Conservation (phyloP, 2,888 invertebrate species). For the Abrostola triplasia region DNA sequence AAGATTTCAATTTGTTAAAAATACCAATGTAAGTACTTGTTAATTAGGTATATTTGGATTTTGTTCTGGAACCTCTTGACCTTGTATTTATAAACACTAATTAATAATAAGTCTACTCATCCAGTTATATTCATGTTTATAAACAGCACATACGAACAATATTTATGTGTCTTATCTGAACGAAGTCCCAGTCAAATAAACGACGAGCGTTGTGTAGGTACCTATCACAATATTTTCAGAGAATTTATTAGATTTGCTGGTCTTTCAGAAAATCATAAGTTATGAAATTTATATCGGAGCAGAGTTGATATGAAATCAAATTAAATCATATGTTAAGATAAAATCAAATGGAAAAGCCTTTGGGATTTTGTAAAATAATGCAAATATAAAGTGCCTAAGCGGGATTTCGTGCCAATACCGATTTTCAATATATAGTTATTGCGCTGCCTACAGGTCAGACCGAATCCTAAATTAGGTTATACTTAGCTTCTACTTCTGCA, state of each 20-base stretch:
- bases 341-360: slow-evolving; percentile 1
- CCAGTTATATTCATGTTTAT: neutral
- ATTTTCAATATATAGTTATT: slow-evolving; percentile 6
- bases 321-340: neutral
- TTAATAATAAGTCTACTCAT: too few relatives aligned
- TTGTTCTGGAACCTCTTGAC: too few relatives aligned
- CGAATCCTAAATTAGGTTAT: slow-evolving; percentile 1
- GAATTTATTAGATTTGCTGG: slow-evolving; percentile 1
- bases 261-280: slow-evolving; percentile 3
- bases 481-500: slow-evolving; percentile 10
- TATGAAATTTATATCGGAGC: slow-evolving; percentile 1
- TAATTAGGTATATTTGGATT: too few relatives aligned
- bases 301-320: neutral
- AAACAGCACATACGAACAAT: neutral
- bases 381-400: neutral
- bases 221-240: slow-evolving; percentile 3
- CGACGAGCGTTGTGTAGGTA: neutral
- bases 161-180: neutral
- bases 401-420: slow-evolving; percentile 3
- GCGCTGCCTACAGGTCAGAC: neutral
- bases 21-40: too few relatives aligned
- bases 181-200: slow-evolving; percentile 1
- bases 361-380: neutral
- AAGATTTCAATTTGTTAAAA: too few relatives aligned
- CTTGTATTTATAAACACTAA: too few relatives aligned